These are phyloP conservation scores for Noctilio leporinus DNA, from an alignment of 2,113 vertebrate genomes.

Conservation along the genomic window DNA sequence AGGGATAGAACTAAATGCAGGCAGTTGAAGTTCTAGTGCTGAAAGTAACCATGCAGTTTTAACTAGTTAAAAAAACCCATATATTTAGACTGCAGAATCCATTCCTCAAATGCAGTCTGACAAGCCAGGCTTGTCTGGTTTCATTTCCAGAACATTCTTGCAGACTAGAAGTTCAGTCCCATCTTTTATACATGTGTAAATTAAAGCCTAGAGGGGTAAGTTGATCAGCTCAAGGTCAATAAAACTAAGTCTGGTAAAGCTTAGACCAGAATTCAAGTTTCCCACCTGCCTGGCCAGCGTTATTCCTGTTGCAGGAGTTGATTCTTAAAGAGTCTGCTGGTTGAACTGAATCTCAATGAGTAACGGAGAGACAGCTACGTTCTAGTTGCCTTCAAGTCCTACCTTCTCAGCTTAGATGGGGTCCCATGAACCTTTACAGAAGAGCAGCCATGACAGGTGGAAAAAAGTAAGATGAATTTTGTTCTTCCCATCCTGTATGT, in stretches of 20 bases:
- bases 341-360: rapidly evolving
- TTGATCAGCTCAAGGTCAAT: background rate
- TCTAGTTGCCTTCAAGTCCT: background rate
- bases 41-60: background rate
- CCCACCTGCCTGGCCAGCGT: background rate
- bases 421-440: background rate
- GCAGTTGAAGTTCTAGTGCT: background rate
- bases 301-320: background rate
- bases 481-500: background rate
- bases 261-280: background rate
- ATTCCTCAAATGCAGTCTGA: background rate
- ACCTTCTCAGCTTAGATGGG: background rate
- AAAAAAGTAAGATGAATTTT: background rate
- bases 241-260: background rate
- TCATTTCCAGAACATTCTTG: background rate
- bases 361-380: rapidly evolving
- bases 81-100: background rate
- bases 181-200: background rate
- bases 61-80: background rate
- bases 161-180: background rate
- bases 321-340: background rate
- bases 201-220: background rate
- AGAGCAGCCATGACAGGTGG: background rate
- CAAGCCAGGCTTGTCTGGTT: background rate
- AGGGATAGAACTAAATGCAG: background rate